Evolutionary conservation across 2,797 vertebrate species (phyloP).

Genomic region (Coreius guichenoti): DNA sequence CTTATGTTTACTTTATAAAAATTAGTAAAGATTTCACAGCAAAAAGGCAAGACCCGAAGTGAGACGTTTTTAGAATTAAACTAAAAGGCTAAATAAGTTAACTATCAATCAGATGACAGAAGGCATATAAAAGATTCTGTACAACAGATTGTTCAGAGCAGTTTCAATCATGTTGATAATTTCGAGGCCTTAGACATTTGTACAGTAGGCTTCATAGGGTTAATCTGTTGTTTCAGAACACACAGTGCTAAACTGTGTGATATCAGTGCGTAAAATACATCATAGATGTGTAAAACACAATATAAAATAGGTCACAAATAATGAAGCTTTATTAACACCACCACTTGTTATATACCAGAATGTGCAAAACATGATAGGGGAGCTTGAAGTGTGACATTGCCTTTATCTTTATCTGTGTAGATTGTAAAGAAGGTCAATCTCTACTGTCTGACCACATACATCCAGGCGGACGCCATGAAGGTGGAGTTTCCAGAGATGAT

Average conservation of each 20-base stretch:
- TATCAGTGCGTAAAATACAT: neutral
- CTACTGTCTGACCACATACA: conserved; percentile 95
- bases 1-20: neutral
- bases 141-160: neutral
- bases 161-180: neutral
- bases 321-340: neutral
- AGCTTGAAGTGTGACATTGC: conserved; percentile 48
- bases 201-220: too few relatives aligned
- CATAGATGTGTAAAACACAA: neutral
- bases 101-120: neutral
- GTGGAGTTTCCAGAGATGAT: conserved; percentile 99
- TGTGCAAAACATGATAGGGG: neutral
- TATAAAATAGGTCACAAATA: neutral
- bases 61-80: neutral
- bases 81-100: neutral
- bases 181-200: neutral
- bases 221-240: neutral
- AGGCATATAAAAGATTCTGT: neutral
- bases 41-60: neutral
- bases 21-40: neutral
- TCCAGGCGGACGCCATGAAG: conserved; percentile 93
- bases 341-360: neutral
- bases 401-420: conserved; percentile 75
- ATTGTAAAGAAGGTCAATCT: conserved; percentile 97
- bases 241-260: neutral